Evolutionary conservation across 2,888 invertebrate genomes (phyloP).

Genomic region (Drosophila sordidula): DNA sequence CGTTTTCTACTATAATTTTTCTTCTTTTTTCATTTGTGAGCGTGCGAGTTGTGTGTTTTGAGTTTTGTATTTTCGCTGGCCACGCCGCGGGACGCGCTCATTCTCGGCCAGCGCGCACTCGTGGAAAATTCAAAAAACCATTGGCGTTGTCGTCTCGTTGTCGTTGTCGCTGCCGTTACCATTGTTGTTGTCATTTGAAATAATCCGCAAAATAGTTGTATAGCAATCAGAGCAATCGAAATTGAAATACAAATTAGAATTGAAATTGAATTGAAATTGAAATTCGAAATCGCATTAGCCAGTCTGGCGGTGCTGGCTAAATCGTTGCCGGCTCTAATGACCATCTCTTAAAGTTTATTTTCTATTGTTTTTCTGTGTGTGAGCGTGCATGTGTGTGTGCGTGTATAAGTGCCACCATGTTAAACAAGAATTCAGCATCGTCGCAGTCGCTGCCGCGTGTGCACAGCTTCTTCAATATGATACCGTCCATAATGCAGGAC

Average conservation of each 20-base stretch:
- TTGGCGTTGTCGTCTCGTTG: slow-evolving; percentile 22
- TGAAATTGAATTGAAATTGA: slow-evolving; percentile 1
- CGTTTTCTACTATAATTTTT: slow-evolving; percentile 44
- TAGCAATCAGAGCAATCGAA: slow-evolving; percentile 12
- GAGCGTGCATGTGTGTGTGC: slow-evolving; percentile 1
- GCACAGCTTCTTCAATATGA: slow-evolving; percentile 83
- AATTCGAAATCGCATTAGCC: slow-evolving; percentile 7
- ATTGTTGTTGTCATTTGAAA: slow-evolving; percentile 24
- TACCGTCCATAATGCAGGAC: slow-evolving; percentile 83
- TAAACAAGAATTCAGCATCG: slow-evolving; percentile 79
- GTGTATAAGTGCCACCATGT: slow-evolving; percentile 50
- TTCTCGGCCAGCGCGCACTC: slow-evolving; percentile 69
- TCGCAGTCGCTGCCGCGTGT: slow-evolving; percentile 82
- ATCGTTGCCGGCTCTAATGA: slow-evolving; percentile 12
- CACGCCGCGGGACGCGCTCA: slow-evolving; percentile 75
- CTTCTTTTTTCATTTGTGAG: slow-evolving; percentile 57
- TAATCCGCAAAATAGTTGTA: slow-evolving; percentile 18
- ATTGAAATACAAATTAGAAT: not conserved
- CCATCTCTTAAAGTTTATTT: slow-evolving; percentile 7
- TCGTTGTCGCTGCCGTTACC: slow-evolving; percentile 9
- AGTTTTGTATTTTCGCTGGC: slow-evolving; percentile 68
- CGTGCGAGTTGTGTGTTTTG: slow-evolving; percentile 56
- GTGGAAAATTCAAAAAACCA: slow-evolving; percentile 68
- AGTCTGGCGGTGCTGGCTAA: slow-evolving; percentile 16
- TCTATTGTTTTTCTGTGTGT: slow-evolving; percentile 27